phyloP scores from a whole-genome alignment of 1,140 invertebrate genomes.

The Rhagoletis pomonella region DNA sequence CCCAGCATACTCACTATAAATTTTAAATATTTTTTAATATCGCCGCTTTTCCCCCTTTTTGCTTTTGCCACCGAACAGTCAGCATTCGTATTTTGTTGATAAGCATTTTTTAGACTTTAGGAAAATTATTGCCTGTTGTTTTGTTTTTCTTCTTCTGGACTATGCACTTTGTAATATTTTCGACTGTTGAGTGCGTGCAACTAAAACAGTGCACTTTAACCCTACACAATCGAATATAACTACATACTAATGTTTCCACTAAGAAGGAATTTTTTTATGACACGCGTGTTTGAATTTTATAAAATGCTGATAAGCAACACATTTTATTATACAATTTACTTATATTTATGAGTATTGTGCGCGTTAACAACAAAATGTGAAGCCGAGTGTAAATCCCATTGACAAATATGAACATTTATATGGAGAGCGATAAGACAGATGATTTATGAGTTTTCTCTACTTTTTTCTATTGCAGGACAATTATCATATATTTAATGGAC shows the following conservation, averaged over 20 bases:
- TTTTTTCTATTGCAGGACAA: too few relatives aligned
- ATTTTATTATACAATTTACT: not conserved
- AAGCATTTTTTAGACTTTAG: not conserved
- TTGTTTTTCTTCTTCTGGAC: not conserved
- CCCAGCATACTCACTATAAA: not conserved
- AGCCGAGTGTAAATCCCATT: too few relatives aligned
- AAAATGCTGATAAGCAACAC: not conserved
- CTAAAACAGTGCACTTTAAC: not conserved
- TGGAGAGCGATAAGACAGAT: too few relatives aligned
- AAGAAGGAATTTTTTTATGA: not conserved
- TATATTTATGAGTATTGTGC: not conserved
- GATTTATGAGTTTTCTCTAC: too few relatives aligned
- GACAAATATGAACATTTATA: too few relatives aligned
- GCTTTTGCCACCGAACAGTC: too few relatives aligned
- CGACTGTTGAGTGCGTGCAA: not conserved
- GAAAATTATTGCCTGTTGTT: not conserved
- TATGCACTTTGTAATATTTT: constrained; percentile 13
- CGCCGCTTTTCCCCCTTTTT: not conserved
- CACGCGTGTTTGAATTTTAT: not conserved
- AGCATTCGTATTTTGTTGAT: not conserved
- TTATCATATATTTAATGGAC: too few relatives aligned
- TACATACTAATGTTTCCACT: not conserved
- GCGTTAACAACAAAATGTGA: too few relatives aligned
- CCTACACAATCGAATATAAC: not conserved
- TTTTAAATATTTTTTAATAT: not conserved